These are phyloP conservation scores for Amblyraja radiata DNA, from an alignment of 2,797 vertebrate genomes.

Conservation along the genomic window DNA sequence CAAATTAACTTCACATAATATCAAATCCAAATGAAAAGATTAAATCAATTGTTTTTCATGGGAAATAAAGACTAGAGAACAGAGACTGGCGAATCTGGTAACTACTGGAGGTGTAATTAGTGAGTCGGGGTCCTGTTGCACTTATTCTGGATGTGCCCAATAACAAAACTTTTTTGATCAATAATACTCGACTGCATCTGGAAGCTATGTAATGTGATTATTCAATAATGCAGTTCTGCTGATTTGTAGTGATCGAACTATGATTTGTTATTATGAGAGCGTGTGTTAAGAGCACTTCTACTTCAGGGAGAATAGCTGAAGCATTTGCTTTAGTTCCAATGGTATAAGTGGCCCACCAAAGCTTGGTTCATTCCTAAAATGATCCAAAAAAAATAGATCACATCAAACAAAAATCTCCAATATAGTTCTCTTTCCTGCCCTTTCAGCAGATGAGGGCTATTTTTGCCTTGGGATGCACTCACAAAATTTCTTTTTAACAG, in stretches of 20 bases:
- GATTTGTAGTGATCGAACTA: background rate
- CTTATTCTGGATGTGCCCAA: background rate
- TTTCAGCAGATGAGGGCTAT: background rate
- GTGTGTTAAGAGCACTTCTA: background rate
- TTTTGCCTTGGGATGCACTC: background rate
- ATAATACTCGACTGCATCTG: background rate
- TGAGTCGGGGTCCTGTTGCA: background rate
- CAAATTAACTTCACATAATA: constrained; percentile 28
- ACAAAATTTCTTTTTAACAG: background rate
- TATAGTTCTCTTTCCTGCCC: background rate
- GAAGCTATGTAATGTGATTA: background rate
- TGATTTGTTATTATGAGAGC: background rate
- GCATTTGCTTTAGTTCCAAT: background rate
- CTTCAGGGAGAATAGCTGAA: background rate
- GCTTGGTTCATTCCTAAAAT: background rate
- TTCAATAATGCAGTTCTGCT: background rate
- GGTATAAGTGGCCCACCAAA: background rate
- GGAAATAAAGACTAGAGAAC: background rate
- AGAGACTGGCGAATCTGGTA: too few species aligned
- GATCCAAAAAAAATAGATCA: background rate
- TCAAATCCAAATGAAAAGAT: constrained; percentile 34
- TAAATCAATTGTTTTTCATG: constrained; percentile 15
- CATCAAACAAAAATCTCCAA: background rate
- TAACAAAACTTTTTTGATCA: background rate
- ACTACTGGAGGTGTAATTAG: background rate